Evolutionary conservation across 2,888 invertebrate genomes (phyloP).

Genomic region (Cryptocheilus praepositus): DNA sequence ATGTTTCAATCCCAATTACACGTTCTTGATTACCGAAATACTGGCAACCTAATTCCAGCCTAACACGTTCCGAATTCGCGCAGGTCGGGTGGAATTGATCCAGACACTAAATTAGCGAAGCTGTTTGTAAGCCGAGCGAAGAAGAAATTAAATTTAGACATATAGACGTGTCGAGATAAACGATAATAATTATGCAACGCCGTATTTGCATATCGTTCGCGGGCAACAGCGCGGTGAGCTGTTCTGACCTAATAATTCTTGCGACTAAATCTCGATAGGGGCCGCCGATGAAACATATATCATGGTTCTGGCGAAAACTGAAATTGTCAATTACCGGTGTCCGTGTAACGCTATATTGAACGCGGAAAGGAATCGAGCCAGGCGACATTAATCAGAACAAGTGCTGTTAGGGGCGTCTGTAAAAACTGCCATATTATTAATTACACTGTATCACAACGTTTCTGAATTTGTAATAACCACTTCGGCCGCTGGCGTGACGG

Average conservation of each 20-base stretch:
- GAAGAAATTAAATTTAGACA: slow-evolving; percentile 19
- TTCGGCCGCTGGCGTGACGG: too few relatives aligned
- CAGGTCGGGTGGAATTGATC: too few relatives aligned
- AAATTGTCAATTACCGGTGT: slow-evolving; percentile 17
- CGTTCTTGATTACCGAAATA: too few relatives aligned
- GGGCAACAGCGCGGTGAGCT: neutral
- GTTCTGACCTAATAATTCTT: slow-evolving; percentile 19
- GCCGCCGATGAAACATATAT: slow-evolving; percentile 20
- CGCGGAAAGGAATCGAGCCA: neutral
- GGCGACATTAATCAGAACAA: slow-evolving; percentile 7
- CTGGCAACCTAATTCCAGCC: too few relatives aligned
- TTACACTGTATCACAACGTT: too few relatives aligned
- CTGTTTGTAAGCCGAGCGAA: neutral
- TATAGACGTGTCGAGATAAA: slow-evolving; percentile 21
- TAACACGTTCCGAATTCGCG: too few relatives aligned
- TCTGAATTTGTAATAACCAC: too few relatives aligned
- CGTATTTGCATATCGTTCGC: slow-evolving; percentile 25
- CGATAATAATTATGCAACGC: slow-evolving; percentile 24
- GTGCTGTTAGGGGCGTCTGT: too few relatives aligned
- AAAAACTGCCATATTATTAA: too few relatives aligned
- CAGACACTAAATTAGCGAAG: too few relatives aligned
- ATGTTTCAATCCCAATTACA: too few relatives aligned
- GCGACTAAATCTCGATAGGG: slow-evolving; percentile 17
- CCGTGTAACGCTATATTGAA: slow-evolving; percentile 8
- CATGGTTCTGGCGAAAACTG: slow-evolving; percentile 28